Evolutionary conservation across 2,888 invertebrate genomes (phyloP).

Genomic region (Erpobdella octoculata): DNA sequence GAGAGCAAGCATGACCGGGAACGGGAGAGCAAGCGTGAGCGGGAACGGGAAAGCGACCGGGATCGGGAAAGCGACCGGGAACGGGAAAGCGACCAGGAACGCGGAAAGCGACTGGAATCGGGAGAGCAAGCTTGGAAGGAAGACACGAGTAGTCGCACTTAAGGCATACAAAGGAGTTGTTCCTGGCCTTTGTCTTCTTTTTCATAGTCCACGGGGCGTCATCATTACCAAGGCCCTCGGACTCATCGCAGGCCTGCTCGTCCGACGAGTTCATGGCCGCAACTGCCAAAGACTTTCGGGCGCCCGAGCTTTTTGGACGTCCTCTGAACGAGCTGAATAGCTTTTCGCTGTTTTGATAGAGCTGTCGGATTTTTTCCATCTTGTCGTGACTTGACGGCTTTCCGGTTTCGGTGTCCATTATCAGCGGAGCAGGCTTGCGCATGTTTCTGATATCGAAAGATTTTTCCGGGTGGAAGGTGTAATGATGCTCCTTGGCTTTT

Average conservation of each 20-base stretch:
- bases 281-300: neutral
- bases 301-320: neutral
- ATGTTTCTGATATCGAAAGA: slow-evolving; percentile 31
- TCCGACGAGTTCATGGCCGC: neutral
- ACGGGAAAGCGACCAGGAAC: too few species aligned
- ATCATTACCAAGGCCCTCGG: neutral
- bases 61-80: too few species aligned
- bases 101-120: too few species aligned
- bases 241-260: neutral
- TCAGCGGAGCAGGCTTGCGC: slow-evolving; percentile 17
- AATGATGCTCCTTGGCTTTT: slow-evolving; percentile 36
- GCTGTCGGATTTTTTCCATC: slow-evolving; percentile 17
- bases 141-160: slow-evolving; percentile 35
- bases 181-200: neutral
- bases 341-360: slow-evolving; percentile 3
- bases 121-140: too few species aligned
- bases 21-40: too few species aligned
- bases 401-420: neutral
- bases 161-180: slow-evolving; percentile 32
- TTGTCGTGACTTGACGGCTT: neutral
- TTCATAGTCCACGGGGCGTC: neutral
- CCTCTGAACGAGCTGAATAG: neutral
- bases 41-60: too few species aligned
- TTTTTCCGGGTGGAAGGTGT: slow-evolving; percentile 33
- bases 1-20: too few species aligned